These are phyloP conservation scores for Thamnaconus septentrionalis DNA, from an alignment of 2,113 vertebrate genomes.

Conservation along the genomic window DNA sequence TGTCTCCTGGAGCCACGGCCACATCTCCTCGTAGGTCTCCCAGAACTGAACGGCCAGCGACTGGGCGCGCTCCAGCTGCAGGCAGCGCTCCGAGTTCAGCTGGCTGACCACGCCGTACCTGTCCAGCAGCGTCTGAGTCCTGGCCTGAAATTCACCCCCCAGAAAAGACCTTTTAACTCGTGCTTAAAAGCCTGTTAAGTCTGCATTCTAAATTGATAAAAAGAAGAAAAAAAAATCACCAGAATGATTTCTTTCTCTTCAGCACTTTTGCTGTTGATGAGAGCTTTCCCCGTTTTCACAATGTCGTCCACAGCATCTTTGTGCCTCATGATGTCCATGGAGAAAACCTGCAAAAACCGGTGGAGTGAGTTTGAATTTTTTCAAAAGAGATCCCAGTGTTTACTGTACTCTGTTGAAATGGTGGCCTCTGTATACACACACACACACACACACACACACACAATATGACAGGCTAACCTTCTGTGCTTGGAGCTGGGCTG, in stretches of 20 bases:
- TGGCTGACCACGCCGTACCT: conserved; percentile 87
- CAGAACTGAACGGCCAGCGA: conserved; percentile 94
- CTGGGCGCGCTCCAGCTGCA: conserved; percentile 94
- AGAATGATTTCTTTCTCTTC: conserved; percentile 80
- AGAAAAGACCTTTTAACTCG: too few relatives aligned
- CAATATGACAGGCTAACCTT: conserved; percentile 81
- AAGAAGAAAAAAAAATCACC: conserved; percentile 9
- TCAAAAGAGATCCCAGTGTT: conserved; percentile 16
- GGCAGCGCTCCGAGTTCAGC: conserved; percentile 90
- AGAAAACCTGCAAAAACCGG: conserved; percentile 83
- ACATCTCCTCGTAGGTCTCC: conserved; percentile 96
- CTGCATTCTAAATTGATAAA: too few relatives aligned
- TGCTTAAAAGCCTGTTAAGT: too few relatives aligned
- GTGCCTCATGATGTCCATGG: conserved; percentile 96
- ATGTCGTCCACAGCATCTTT: conserved; percentile 94
- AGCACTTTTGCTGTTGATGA: conserved; percentile 84
- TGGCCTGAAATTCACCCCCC: conserved; percentile 74
- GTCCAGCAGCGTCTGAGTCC: conserved; percentile 81
- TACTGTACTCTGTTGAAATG: not conserved
- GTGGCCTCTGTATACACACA: conserved; percentile 3
- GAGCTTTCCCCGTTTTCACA: conserved; percentile 84
- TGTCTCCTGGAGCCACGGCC: conserved; percentile 93
- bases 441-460: not conserved
- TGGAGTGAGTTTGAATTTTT: conserved; percentile 29
- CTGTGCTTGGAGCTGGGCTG: conserved; percentile 92